Conservation (phyloP, 1,140 invertebrate species). For the Zelostemma sp. region DNA sequence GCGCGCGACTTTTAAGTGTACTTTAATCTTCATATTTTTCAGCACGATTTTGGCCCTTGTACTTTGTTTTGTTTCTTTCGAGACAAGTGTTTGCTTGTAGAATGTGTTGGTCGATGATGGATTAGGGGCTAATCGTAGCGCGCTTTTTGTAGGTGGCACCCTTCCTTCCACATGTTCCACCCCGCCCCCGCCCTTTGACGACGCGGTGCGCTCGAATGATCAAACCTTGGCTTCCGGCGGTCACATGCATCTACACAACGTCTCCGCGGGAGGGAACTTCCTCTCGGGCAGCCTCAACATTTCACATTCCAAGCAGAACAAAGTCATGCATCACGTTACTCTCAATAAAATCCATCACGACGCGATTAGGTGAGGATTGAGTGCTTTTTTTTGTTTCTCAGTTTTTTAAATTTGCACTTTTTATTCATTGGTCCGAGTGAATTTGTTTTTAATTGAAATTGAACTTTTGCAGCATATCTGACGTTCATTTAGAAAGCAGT, state of each 20-base stretch:
- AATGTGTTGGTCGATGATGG: slow-evolving; percentile 17
- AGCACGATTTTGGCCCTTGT: not conserved
- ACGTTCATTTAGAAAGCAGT: slow-evolving; percentile 68
- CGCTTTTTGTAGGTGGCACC: slow-evolving; percentile 70
- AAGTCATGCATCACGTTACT: slow-evolving; percentile 64
- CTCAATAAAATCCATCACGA: slow-evolving; percentile 65
- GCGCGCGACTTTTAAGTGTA: no score
- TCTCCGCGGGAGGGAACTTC: slow-evolving; percentile 51
- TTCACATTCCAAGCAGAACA: slow-evolving; percentile 60
- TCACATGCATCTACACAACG: slow-evolving; percentile 47
- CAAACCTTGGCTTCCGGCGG: slow-evolving; percentile 66
- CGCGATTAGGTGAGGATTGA: slow-evolving; percentile 60
- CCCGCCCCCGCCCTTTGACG: slow-evolving; percentile 89
- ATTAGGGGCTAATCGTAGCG: slow-evolving; percentile 64
- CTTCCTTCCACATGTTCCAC: slow-evolving; percentile 83
- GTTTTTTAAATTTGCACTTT: no score
- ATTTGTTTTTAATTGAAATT: no score
- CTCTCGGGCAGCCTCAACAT: slow-evolving; percentile 53
- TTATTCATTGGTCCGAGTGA: no score
- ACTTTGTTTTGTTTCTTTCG: slow-evolving; percentile 21
- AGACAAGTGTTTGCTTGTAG: slow-evolving; percentile 34
- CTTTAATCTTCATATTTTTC: no score
- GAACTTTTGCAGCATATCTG: slow-evolving; percentile 54
- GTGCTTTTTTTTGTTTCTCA: no score
- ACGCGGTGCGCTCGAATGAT: slow-evolving; percentile 74